phyloP scores from a whole-genome alignment of 2,888 invertebrate genomes.

The Rhagonycha lutea region DNA sequence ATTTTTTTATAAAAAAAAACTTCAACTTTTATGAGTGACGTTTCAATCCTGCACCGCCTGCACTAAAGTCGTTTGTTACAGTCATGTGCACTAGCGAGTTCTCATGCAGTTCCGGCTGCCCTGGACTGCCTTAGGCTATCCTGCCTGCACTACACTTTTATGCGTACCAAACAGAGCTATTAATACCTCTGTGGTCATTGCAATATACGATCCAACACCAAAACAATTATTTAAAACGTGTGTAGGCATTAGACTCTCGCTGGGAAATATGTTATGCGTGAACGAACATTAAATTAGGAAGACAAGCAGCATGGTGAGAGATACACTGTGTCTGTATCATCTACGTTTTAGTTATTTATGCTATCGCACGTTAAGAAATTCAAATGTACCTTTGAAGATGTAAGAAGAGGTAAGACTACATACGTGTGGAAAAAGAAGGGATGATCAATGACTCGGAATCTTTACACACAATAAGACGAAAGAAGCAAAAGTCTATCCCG shows the following conservation, averaged over 20 bases:
- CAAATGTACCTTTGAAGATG: not conserved
- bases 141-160: too few species aligned
- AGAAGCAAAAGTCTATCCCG: constrained; percentile 55
- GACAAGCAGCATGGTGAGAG: constrained; percentile 50
- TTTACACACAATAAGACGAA: constrained; percentile 48
- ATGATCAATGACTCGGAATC: constrained; percentile 53
- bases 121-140: too few species aligned
- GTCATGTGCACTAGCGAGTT: too few species aligned
- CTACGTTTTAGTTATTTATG: constrained; percentile 33
- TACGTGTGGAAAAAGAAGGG: constrained; percentile 36
- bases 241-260: constrained; percentile 51
- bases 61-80: too few species aligned
- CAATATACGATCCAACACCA: constrained; percentile 40
- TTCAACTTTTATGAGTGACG: too few species aligned
- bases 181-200: constrained; percentile 33
- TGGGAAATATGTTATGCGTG: constrained; percentile 51
- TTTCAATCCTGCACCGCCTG: too few species aligned
- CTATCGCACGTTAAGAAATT: constrained; percentile 28
- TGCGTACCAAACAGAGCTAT: too few species aligned
- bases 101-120: too few species aligned
- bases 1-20: too few species aligned
- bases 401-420: constrained; percentile 27
- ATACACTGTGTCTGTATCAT: constrained; percentile 42
- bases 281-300: constrained; percentile 52
- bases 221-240: constrained; percentile 51